A percentile compares a stretch with the other conserved stretches of the same genome.
These are phyloP conservation scores for Rhogogaster chlorosoma DNA, from an alignment of 2,888 invertebrate species.

Conservation along the genomic window DNA sequence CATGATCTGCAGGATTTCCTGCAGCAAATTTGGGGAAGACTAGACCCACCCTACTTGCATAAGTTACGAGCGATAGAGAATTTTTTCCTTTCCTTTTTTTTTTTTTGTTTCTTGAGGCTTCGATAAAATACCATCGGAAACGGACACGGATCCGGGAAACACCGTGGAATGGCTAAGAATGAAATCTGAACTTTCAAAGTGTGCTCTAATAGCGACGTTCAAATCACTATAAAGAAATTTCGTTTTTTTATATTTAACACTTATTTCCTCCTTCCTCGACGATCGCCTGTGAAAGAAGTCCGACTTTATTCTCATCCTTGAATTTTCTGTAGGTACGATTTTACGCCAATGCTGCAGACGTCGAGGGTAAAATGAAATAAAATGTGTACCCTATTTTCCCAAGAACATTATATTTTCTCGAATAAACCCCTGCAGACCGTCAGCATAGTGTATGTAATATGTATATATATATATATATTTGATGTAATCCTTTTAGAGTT, in stretches of 20 bases:
- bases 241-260: too few species aligned
- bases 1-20: conserved; percentile 32
- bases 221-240: neutral
- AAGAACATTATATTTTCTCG: conserved; percentile 9
- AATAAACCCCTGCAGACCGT: neutral
- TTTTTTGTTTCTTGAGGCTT: neutral
- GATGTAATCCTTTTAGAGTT: conserved; percentile 44
- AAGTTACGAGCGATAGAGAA: neutral
- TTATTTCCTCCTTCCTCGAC: too few species aligned
- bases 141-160: neutral
- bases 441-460: neutral
- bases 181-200: neutral
- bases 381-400: neutral
- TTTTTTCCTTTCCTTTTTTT: neutral
- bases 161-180: neutral
- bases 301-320: neutral
- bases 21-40: conserved; percentile 1
- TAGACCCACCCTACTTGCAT: neutral
- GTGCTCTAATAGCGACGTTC: neutral
- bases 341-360: neutral
- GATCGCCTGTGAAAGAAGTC: too few species aligned
- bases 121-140: conserved; percentile 25
- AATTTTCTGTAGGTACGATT: neutral
- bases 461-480: neutral
- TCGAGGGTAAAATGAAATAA: neutral